phyloP scores from a whole-genome alignment of 2,797 vertebrate genomes.

The Acanthurus tractus region DNA sequence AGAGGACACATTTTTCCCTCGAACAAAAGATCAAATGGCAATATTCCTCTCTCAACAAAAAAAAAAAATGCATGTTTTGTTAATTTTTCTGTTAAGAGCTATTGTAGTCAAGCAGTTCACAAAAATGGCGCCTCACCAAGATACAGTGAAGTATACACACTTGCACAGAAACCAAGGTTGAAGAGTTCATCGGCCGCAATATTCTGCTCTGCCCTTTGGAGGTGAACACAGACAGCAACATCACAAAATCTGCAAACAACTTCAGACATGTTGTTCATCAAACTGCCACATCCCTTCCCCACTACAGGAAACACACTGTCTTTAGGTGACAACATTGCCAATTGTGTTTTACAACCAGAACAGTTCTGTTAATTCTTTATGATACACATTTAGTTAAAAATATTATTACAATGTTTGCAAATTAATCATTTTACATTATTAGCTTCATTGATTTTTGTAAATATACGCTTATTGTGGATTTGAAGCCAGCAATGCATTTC shows the following conservation, averaged over 20 bases:
- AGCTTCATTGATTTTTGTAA: too few relatives aligned
- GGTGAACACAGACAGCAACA: slow-evolving; percentile 20
- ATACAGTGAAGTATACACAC: neutral
- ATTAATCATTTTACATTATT: too few relatives aligned
- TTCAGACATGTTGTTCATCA: slow-evolving; percentile 33
- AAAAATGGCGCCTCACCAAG: neutral
- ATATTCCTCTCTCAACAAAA: neutral
- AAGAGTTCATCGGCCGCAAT: slow-evolving; percentile 27
- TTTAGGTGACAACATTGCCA: neutral
- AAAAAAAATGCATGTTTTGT: neutral
- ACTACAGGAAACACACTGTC: neutral
- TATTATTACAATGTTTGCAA: too few relatives aligned
- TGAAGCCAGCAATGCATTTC: too few relatives aligned
- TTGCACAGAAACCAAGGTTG: neutral
- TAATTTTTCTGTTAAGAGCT: slow-evolving; percentile 13
- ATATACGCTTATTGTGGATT: too few relatives aligned
- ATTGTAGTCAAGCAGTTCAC: slow-evolving; percentile 21
- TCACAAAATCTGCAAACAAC: neutral
- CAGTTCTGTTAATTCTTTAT: too few relatives aligned
- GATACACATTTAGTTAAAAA: too few relatives aligned
- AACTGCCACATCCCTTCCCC: neutral
- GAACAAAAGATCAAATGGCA: slow-evolving; percentile 31
- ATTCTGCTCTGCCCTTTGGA: slow-evolving; percentile 20
- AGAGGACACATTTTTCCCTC: neutral
- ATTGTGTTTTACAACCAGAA: neutral